These are phyloP conservation scores for Patella vulgata DNA, from an alignment of 1,140 invertebrate species.

Conservation along the genomic window DNA sequence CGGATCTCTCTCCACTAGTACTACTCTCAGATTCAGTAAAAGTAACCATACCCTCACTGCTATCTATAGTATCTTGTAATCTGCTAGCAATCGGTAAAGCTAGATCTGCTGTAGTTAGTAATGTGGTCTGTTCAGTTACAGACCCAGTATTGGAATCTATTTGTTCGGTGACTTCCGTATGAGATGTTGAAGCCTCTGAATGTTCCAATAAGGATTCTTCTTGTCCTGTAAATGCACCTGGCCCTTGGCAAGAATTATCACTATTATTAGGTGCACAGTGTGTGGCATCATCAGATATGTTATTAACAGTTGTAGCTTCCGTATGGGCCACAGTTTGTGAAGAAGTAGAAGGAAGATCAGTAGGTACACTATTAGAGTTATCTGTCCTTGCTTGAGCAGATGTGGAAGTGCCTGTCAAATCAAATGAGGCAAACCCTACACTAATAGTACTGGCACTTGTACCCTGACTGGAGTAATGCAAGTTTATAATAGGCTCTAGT, in stretches of 20 bases:
- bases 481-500: constrained; percentile 70
- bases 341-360: not conserved
- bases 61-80: not conserved
- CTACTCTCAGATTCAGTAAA: not conserved
- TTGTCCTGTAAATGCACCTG: no score
- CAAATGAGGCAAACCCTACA: constrained; percentile 52
- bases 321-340: no score
- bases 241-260: no score
- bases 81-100: not conserved
- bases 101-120: no score
- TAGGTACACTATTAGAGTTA: not conserved
- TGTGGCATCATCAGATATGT: no score
- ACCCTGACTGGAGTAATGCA: constrained; percentile 59
- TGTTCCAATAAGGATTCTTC: no score
- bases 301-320: no score
- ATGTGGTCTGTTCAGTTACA: no score
- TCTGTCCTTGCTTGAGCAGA: not conserved
- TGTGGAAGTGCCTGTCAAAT: constrained; percentile 36
- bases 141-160: no score
- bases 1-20: not conserved
- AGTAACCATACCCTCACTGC: constrained; percentile 10
- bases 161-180: no score
- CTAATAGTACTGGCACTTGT: constrained; percentile 54
- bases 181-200: no score
- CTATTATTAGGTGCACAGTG: no score